Base-by-base conservation (phyloP, 2,888 invertebrate genomes). In the Helobdella robusta region DNA sequence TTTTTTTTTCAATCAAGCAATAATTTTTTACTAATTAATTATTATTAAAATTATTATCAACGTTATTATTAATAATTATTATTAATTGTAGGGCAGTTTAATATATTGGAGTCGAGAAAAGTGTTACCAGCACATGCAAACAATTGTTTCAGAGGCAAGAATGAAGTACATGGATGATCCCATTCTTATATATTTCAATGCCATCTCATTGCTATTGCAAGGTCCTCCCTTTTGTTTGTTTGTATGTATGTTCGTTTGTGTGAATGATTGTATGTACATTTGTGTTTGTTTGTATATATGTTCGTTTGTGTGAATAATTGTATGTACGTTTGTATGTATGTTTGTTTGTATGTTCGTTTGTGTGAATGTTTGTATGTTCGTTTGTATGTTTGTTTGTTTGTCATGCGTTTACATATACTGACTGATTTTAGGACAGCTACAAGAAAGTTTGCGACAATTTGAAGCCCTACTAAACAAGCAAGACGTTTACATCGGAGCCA, bases 401-500 rank as follows among this genome's bases (percentile, higher is more conserved):
- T n/a, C n/a, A n/a, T n/a, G 20, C 25, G 1, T 48, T 20, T 8
- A 23, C 8, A 8, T 48, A 48, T 23, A 20, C n/a, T 1, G 28
- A n/a, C 56, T 30, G 28, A 5, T 18, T 1, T 4, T 1, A 56
- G 56, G 56, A 1, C 25, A 30, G 28, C n/a, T 56, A 25, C 56
- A 56, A 30, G 56, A 56, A 56, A 56, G 56, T 56, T 28, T 56
- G 56, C 28, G 56, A 30, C 56, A 56, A 3, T 56, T 56, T n/a
- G 56, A 56, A 56, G n/a, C 20, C n/a, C 30, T 56, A n/a, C 25
- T 56, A 1, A 56, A 30, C 56, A 56, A 56, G 15, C 56, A 56
- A 18, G 56, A 56, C 28, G 56, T 56, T 56, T 28, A 32, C 1
- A 28, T 56, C 1, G 56, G 30, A 56, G n/a, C 56, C 6, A 56